Conservation (phyloP, 2,113 vertebrate species). For the Conger conger region DNA sequence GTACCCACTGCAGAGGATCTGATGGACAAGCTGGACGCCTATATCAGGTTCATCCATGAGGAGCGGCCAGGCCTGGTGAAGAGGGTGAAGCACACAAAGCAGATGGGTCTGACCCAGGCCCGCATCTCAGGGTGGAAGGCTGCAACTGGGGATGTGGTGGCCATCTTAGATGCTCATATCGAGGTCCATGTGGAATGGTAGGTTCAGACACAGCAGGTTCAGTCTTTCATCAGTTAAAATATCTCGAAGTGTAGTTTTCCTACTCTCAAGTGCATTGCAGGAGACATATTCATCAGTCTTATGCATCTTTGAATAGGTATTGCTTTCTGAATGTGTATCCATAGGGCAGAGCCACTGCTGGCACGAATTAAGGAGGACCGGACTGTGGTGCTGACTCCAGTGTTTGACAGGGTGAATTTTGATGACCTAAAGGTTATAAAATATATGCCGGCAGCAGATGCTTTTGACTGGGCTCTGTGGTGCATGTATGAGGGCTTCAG, state of each 20-base stretch:
- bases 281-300: not conserved
- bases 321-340: not conserved
- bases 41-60: conserved; percentile 22
- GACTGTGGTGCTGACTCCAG: conserved; percentile 63
- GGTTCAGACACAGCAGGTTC: conserved; percentile 14
- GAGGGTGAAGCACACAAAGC: conserved; percentile 57
- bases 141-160: conserved; percentile 69
- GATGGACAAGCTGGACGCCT: conserved; percentile 16
- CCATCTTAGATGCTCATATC: conserved; percentile 76
- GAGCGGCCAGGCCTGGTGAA: conserved; percentile 43
- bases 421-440: conserved; percentile 49
- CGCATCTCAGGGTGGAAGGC: conserved; percentile 65
- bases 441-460: conserved; percentile 33
- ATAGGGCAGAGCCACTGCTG: conserved; percentile 69
- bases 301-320: not conserved
- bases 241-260: too few relatives aligned
- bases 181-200: conserved; percentile 73
- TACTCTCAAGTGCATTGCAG: not conserved
- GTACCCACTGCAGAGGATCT: conserved; percentile 17
- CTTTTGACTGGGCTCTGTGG: conserved; percentile 69
- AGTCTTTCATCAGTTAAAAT: not conserved
- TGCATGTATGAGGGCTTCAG: conserved; percentile 65
- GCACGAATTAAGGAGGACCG: conserved; percentile 65
- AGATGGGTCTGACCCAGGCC: conserved; percentile 70
- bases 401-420: conserved; percentile 64